A percentile compares a stretch with the other conserved stretches of the same genome.
These are phyloP conservation scores for Aporophyla lueneburgensis DNA, from an alignment of 2,888 invertebrate genomes.

Conservation along the genomic window DNA sequence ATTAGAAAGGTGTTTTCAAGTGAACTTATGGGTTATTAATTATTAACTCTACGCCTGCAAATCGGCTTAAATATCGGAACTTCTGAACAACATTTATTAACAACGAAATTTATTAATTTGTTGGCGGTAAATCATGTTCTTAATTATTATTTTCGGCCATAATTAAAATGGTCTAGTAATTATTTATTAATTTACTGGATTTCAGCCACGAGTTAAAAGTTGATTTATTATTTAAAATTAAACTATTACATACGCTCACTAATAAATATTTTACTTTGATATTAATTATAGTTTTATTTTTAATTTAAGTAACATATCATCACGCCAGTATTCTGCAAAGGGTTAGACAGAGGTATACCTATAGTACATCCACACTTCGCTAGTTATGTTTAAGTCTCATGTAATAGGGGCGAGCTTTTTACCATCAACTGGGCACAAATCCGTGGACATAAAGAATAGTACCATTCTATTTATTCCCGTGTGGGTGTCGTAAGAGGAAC, in stretches of 20 bases:
- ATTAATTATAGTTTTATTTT: not conserved
- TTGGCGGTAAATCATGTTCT: constrained; percentile 13
- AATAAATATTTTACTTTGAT: not conserved
- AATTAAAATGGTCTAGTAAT: constrained; percentile 18
- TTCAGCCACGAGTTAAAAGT: too few species aligned
- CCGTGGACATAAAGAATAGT: too few species aligned
- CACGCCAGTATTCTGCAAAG: not conserved
- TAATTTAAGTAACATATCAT: not conserved
- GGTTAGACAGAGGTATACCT: not conserved
- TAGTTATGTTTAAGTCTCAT: too few species aligned
- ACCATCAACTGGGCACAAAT: too few species aligned
- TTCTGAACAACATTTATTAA: constrained; percentile 27
- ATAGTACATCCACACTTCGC: too few species aligned
- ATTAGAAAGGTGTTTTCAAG: constrained; percentile 11
- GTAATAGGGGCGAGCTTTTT: too few species aligned
- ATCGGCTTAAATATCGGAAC: constrained; percentile 14
- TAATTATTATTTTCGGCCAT: constrained; percentile 17
- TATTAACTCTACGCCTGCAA: not conserved
- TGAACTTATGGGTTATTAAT: not conserved
- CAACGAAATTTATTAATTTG: constrained; percentile 15
- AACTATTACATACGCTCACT: not conserved
- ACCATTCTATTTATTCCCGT: too few species aligned
- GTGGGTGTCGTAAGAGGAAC: too few species aligned
- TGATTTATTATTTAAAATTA: not conserved
- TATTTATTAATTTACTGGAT: too few species aligned